These are phyloP conservation scores for Alcedo quadribrachys DNA, from an alignment of 2,797 vertebrate species.

Conservation along the genomic window DNA sequence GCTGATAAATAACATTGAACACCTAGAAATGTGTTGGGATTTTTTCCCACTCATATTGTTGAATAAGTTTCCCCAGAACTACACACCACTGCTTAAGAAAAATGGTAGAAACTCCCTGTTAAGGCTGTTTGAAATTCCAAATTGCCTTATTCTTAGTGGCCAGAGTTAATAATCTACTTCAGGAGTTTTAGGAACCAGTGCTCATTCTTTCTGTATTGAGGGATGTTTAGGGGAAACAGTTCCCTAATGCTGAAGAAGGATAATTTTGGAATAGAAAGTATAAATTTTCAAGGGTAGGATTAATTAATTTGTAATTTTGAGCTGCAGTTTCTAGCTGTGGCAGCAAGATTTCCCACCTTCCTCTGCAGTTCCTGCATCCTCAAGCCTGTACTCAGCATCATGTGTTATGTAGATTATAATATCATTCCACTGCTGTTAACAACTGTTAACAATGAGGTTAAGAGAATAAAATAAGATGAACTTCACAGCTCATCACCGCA, in stretches of 20 bases:
- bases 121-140: background rate
- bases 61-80: background rate
- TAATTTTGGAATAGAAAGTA: background rate
- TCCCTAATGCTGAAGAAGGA: background rate
- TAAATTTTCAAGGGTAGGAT: background rate
- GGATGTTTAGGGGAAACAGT: background rate
- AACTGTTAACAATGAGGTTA: background rate
- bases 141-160: background rate
- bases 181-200: background rate
- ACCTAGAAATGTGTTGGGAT: background rate
- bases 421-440: background rate
- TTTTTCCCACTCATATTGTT: background rate
- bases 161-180: background rate
- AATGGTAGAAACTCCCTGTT: background rate
- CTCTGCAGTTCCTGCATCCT: background rate
- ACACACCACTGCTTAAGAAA: background rate
- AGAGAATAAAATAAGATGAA: background rate
- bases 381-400: background rate
- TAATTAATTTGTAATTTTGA: background rate
- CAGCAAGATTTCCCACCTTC: background rate
- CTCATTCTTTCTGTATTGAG: background rate
- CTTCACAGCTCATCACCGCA: background rate
- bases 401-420: background rate
- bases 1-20: background rate
- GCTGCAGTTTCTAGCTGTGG: background rate